Conservation (phyloP, 2,113 vertebrate species). For the Todiramphus chloris region DNA sequence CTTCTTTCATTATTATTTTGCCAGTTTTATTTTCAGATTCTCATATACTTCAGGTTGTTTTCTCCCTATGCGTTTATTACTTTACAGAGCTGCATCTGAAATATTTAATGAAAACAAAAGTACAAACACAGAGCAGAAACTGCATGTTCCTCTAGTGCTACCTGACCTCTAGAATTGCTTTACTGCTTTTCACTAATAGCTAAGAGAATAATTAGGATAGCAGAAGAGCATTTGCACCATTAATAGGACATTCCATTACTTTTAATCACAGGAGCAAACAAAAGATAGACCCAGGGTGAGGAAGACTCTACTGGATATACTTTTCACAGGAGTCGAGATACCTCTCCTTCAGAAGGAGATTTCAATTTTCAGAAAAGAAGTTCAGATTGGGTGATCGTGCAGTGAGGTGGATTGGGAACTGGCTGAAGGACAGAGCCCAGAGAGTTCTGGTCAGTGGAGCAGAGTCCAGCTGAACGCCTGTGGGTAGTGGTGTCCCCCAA, state of each 20-base stretch:
- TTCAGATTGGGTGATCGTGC: no score
- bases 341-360: not conserved
- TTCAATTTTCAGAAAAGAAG: not conserved
- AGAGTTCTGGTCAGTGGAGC: no score
- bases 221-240: not conserved
- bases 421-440: no score
- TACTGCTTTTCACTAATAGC: not conserved
- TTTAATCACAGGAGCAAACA: not conserved
- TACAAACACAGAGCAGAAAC: not conserved
- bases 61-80: not conserved
- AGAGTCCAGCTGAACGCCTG: no score
- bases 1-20: not conserved
- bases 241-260: not conserved
- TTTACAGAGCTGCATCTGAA: not conserved
- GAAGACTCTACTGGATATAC: not conserved
- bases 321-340: not conserved
- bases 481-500: no score
- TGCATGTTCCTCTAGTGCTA: not conserved
- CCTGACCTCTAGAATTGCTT: not conserved
- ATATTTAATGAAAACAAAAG: constrained; percentile 9
- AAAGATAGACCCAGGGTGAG: not conserved
- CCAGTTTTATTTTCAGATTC: not conserved
- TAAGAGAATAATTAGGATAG: not conserved
- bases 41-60: not conserved
- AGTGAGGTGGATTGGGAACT: no score